Percentiles rank a stretch among this genome's conserved stretches.
phyloP scores from a whole-genome alignment of 1,140 invertebrate species.

The Nephila pilipes region DNA sequence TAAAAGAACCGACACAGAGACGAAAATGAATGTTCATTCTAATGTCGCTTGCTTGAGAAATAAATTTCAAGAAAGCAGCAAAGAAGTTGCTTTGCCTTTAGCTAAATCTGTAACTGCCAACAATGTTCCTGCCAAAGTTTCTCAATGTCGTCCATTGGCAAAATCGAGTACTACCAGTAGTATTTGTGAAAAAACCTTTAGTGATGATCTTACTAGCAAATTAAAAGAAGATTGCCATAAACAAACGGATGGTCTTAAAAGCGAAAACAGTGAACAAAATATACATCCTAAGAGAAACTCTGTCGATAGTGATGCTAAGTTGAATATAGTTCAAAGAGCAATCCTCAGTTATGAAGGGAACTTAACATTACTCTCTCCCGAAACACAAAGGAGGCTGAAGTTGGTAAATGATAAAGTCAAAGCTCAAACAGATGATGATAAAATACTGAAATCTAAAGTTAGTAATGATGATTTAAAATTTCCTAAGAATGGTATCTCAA shows the following conservation, averaged over 20 bases:
- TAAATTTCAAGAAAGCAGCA: constrained; percentile 51
- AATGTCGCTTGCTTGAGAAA: constrained; percentile 64
- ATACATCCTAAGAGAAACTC: constrained; percentile 25
- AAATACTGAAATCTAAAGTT: constrained; percentile 47
- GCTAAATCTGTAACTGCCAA: constrained; percentile 59
- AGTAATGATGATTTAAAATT: neutral
- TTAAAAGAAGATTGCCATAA: neutral
- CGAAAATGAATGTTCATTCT: constrained; percentile 29
- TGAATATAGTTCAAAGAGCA: constrained; percentile 77
- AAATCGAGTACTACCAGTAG: constrained; percentile 74
- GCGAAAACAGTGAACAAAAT: neutral
- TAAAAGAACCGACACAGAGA: constrained; percentile 43
- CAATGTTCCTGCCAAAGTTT: constrained; percentile 46
- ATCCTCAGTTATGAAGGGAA: constrained; percentile 77
- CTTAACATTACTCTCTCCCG: constrained; percentile 74
- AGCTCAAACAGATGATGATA: constrained; percentile 69
- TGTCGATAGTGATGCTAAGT: constrained; percentile 54
- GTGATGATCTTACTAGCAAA: neutral
- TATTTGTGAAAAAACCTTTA: constrained; percentile 65
- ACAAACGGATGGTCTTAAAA: neutral
- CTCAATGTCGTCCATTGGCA: constrained; percentile 61
- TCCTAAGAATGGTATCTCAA: neutral
- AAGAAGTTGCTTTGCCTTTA: constrained; percentile 39
- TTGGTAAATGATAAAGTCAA: constrained; percentile 69
- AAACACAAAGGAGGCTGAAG: constrained; percentile 70